Evolutionary conservation across 1,140 invertebrate genomes (phyloP), one percentile per base, ranked within the genome.

Genomic region (Luehdorfia chinensis): DNA sequence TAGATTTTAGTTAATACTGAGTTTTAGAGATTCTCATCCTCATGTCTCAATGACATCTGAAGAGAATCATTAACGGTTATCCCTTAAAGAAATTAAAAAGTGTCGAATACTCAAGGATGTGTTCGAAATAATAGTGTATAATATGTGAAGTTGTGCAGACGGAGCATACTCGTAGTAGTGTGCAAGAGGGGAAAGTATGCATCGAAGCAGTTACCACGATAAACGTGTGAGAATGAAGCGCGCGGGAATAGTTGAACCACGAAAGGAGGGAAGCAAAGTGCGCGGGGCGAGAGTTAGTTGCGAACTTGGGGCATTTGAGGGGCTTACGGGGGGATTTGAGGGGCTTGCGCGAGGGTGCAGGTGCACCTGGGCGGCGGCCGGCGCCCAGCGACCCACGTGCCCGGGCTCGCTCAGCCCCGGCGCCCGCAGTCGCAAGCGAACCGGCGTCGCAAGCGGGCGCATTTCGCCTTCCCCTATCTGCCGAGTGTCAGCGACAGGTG

Each of bases 331-430:
- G 53, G 39, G n/a, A n/a, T n/a, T 37, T 47, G 50, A 36, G 43
- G 15, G 60, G 57, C 48, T 58, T 45, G 58, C 46, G 19, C 59
- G 62, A 48, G 60, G 61, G 68, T 65, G 68, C 65, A 66, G 60
- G 66, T 73, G 69, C 71, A 74, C 64, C 66, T 75, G 77, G 75
- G 75, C 70, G 77, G 77, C 68, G 75, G 66, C 68, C 64, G 70
- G 64, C 67, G 63, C 71, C 58, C 49, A 50, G 58, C 59, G 50
- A 59, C 61, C 72, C 77, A 77, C 75, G 77, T 75, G 72, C 75
- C 76, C 71, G 71, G 70, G 66, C 67, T 43, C 56, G 54, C 55
- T 33, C 39, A 47, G 57, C 45, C 39, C 31, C 34, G 33, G 50
- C 47, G 59, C 50, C 47, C 59, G 72, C 72, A 79, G 75, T 75